Evolutionary conservation across 2,888 invertebrate species (phyloP), one percentile per base, ranked within the genome.

Genomic region (Syrphus vitripennis): DNA sequence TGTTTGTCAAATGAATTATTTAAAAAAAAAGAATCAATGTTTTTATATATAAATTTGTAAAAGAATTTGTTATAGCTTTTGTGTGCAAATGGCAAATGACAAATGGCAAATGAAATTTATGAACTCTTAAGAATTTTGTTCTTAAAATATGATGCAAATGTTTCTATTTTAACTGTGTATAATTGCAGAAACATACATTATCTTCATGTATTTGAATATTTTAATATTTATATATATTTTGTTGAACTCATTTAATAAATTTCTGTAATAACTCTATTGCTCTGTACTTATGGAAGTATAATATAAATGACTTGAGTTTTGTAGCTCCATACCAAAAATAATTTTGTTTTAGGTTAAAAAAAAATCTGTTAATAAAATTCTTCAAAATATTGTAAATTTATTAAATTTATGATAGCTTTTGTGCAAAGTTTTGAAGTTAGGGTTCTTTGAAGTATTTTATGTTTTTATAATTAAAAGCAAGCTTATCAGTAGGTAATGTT

Each of bases 21-120:
- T n/a, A n/a, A n/a, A n/a, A n/a, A n/a, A n/a, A n/a, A n/a, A n/a
- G n/a, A 75, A 67, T 72, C 26, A 63, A 71, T 88, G 79, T 72
- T 79, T 88, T 84, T 88, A 78, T 82, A 87, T 83, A 72, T 89
- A 89, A 89, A 84, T 88, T 86, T 89, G 89, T 89, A 87, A 88
- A 89, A 89, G 89, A 89, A 86, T 89, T 88, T 88, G 88, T 70
- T 83, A 80, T 89, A 88, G 89, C 88, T 81, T 0, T 70, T 80
- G 24, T 61, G n/a, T n/a, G n/a, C n/a, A n/a, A 63, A 48, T 59
- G 79, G 75, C 80, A 79, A 80, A 79, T 48, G 4, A 21, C n/a
- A n/a, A 63, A 48, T 59, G 79, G 75, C 80, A 79, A 80, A 79
- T 48, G 4, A 21, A n/a, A 72, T 53, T 37, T 48, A n/a, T 59